Conservation (phyloP, 2,888 invertebrate genomes). For the Xiphydria camelus region DNA sequence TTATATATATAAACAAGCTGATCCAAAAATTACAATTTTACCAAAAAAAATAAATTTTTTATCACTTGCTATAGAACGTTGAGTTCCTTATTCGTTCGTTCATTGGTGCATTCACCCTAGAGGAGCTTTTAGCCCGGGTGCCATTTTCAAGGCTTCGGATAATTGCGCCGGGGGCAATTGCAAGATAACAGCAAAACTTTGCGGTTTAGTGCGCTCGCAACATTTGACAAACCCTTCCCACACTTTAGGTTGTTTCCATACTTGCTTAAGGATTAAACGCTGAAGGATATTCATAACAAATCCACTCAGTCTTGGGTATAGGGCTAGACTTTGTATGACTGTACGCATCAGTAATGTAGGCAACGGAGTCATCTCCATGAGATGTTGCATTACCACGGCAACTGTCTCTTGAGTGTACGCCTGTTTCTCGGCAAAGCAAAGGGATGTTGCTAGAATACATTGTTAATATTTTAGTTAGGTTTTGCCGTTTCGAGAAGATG, state of each 20-base stretch:
- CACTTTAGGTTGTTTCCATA: conserved; percentile 94
- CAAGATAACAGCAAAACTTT: conserved; percentile 79
- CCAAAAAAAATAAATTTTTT: too few relatives aligned
- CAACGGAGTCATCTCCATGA: conserved; percentile 86
- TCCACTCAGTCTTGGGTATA: conserved; percentile 83
- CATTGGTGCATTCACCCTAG: too few relatives aligned
- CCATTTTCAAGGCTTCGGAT: conserved; percentile 71
- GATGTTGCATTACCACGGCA: conserved; percentile 89
- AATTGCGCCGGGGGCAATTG: conserved; percentile 77
- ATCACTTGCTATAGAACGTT: too few relatives aligned
- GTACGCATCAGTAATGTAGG: conserved; percentile 96
- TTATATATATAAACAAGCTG: too few relatives aligned
- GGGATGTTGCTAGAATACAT: conserved; percentile 77
- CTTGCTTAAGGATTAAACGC: conserved; percentile 86
- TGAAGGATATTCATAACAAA: conserved; percentile 92
- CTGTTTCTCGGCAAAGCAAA: conserved; percentile 89
- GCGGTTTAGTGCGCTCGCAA: conserved; percentile 87
- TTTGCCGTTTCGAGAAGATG: too few relatives aligned
- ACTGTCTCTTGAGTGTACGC: conserved; percentile 89
- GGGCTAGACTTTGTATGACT: conserved; percentile 88
- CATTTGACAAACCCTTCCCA: conserved; percentile 99
- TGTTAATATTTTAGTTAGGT: too few relatives aligned
- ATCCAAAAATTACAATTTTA: too few relatives aligned
- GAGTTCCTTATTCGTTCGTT: too few relatives aligned
- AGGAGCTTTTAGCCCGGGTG: conserved; percentile 72